Percentiles rank a stretch among this genome's conserved stretches.
Evolutionary conservation across 2,113 vertebrate species (phyloP).

Genomic region (Sylvietta virens): DNA sequence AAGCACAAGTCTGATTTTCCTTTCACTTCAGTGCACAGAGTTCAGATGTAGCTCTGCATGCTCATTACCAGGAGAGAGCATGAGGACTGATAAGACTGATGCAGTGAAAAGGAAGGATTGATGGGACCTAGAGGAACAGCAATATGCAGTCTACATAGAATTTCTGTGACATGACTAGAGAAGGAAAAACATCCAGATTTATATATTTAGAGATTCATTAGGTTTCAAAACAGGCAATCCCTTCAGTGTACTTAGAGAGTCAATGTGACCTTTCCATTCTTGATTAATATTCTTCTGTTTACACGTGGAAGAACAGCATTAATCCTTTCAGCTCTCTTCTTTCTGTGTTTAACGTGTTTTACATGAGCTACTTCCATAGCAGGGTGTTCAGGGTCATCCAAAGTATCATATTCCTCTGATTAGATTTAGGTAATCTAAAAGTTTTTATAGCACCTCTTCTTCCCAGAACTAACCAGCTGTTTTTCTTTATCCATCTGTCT

Average conservation of each 20-base stretch:
- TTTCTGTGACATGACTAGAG: neutral
- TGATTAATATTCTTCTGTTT: constrained; percentile 30
- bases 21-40: neutral
- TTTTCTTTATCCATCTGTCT: neutral
- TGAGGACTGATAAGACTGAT: neutral
- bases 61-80: neutral
- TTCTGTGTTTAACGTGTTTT: neutral
- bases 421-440: neutral
- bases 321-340: neutral
- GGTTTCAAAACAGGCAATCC: neutral
- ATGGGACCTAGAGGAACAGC: neutral
- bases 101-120: neutral
- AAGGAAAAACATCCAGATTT: neutral
- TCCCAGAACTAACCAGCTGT: neutral
- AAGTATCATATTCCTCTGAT: neutral
- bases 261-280: constrained; percentile 16
- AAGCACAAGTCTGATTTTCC: neutral
- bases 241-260: neutral
- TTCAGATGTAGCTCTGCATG: neutral
- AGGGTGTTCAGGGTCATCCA: neutral
- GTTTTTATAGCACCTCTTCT: neutral
- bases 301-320: neutral
- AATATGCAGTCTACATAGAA: neutral
- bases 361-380: neutral
- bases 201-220: neutral